Percentiles rank a stretch among this genome's conserved stretches.
phyloP scores from a whole-genome alignment of 2,888 invertebrate genomes.

The Xanthorhoe spadicearia region DNA sequence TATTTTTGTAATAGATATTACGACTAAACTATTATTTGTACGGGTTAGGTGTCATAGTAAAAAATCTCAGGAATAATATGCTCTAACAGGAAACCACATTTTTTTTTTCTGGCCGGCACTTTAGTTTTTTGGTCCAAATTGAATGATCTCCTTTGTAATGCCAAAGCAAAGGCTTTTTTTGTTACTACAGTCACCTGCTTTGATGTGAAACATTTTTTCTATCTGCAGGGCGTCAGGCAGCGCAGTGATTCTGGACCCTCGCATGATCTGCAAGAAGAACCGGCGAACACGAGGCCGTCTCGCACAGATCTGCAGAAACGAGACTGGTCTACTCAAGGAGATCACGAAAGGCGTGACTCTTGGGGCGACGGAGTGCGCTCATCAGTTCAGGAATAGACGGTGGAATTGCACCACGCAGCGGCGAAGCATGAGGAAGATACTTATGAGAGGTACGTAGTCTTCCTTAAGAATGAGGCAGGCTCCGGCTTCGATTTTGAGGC shows the following conservation, averaged over 20 bases:
- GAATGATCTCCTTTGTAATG: too few species aligned
- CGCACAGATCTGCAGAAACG: constrained; percentile 93
- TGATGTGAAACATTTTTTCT: constrained; percentile 15
- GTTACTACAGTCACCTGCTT: too few species aligned
- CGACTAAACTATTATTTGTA: too few species aligned
- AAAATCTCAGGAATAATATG: too few species aligned
- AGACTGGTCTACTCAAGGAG: constrained; percentile 90
- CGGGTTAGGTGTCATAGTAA: too few species aligned
- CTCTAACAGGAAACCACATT: too few species aligned
- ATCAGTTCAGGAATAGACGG: constrained; percentile 92
- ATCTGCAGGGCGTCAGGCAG: constrained; percentile 90
- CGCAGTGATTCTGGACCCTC: constrained; percentile 95
- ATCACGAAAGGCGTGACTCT: constrained; percentile 93
- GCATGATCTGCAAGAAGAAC: constrained; percentile 94
- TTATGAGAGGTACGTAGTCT: constrained; percentile 89
- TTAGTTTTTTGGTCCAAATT: too few species aligned
- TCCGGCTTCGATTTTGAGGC: too few species aligned
- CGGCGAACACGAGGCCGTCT: constrained; percentile 90
- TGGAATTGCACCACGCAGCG: constrained; percentile 96
- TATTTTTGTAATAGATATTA: too few species aligned
- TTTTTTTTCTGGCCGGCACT: too few species aligned
- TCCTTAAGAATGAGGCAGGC: neutral
- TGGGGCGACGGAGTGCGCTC: constrained; percentile 94
- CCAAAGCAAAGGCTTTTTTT: too few species aligned
- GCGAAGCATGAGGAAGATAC: constrained; percentile 92